Conservation (phyloP, 1,140 invertebrate species). For the Dinoponera quadriceps region DNA sequence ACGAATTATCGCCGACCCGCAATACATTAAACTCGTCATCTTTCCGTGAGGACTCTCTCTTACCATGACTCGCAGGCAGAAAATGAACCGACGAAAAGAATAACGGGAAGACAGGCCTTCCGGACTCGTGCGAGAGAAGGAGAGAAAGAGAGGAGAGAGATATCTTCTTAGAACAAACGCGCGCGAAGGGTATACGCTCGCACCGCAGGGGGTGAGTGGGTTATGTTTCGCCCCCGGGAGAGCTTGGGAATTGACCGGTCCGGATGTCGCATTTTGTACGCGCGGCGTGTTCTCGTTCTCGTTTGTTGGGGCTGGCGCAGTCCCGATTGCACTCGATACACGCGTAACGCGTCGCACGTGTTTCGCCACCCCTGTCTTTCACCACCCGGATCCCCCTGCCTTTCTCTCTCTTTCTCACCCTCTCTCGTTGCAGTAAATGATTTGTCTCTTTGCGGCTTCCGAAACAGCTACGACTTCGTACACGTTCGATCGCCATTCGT, state of each 20-base stretch:
- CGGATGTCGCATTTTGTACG: constrained; percentile 75
- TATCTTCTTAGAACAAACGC: constrained; percentile 6
- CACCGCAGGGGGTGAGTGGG: constrained; percentile 20
- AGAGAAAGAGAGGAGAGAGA: not conserved
- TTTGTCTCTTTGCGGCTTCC: constrained; percentile 81
- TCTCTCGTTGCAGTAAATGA: constrained; percentile 65
- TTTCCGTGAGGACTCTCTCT: too few species aligned
- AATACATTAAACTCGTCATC: not conserved
- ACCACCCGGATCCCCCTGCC: not conserved
- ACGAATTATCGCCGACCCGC: not conserved
- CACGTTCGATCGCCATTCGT: constrained; percentile 26
- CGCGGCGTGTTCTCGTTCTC: constrained; percentile 72
- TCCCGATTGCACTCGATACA: constrained; percentile 71
- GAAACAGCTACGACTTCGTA: constrained; percentile 56
- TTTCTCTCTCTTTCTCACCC: not conserved
- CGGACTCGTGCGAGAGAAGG: not conserved
- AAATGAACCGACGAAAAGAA: not conserved
- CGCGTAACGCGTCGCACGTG: constrained; percentile 66
- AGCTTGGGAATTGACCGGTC: constrained; percentile 73
- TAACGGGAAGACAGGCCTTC: not conserved
- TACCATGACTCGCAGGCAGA: not conserved
- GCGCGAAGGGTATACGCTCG: not conserved
- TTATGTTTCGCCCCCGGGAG: constrained; percentile 43
- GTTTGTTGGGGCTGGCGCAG: constrained; percentile 70
- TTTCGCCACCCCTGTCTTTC: constrained; percentile 39